Percentiles rank a stretch among this genome's conserved stretches.
Conservation (phyloP, 2,797 vertebrate species). For the Phylloscopus collybita region DNA sequence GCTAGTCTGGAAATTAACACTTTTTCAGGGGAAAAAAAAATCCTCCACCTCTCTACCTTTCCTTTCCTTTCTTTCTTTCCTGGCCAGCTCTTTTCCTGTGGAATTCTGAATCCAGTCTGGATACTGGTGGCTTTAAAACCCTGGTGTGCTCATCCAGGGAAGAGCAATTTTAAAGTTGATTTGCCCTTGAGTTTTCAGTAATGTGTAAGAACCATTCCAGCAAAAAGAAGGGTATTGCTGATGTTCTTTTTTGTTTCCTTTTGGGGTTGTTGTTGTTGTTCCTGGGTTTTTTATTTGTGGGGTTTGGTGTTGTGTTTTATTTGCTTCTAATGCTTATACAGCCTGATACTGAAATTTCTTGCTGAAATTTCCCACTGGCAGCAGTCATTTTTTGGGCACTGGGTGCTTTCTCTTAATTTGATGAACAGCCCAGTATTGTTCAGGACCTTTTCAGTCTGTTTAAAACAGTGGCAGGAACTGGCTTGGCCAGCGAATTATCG, state of each 20-base stretch:
- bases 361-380: background rate
- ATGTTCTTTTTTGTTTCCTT: background rate
- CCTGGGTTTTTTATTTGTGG: background rate
- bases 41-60: background rate
- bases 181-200: background rate
- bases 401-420: background rate
- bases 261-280: background rate
- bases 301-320: background rate
- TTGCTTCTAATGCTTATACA: background rate
- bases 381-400: background rate
- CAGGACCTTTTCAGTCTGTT: background rate
- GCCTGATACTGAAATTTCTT: background rate
- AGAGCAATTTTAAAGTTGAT: background rate
- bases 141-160: background rate
- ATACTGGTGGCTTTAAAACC: background rate
- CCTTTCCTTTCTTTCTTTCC: background rate
- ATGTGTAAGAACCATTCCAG: background rate
- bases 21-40: rapidly evolving
- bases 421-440: background rate
- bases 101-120: background rate
- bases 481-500: background rate
- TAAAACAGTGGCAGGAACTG: background rate
- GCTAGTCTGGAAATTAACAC: background rate
- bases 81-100: background rate
- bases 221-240: background rate